These are phyloP conservation scores for Aelia acuminata DNA, from an alignment of 2,888 invertebrate species.

Conservation along the genomic window DNA sequence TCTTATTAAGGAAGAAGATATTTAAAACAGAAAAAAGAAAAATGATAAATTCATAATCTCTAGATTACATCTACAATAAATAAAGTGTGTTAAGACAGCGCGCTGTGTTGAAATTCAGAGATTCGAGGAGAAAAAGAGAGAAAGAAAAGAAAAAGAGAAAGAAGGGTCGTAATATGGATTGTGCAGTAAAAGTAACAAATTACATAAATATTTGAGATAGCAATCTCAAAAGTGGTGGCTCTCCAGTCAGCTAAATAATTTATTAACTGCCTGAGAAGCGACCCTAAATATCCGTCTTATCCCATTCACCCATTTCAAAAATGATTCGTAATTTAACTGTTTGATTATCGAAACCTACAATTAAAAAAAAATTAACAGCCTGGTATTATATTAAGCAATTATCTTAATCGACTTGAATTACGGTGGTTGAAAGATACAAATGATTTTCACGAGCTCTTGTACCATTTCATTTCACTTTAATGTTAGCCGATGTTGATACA, in stretches of 20 bases:
- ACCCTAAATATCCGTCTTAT: not conserved
- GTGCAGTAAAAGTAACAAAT: not conserved
- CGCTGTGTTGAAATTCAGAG: not conserved
- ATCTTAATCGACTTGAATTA: no score
- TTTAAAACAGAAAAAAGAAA: no score
- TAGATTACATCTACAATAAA: no score
- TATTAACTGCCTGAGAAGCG: not conserved
- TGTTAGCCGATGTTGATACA: no score
- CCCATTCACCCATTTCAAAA: not conserved
- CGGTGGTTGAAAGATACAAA: no score
- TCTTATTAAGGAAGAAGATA: no score
- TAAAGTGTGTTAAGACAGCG: no score
- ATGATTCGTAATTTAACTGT: not conserved
- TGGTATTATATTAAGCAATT: no score
- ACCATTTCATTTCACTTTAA: no score
- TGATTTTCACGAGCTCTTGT: no score
- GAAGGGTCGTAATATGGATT: not conserved
- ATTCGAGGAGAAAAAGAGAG: not conserved
- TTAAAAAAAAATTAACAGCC: not conserved
- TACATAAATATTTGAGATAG: not conserved
- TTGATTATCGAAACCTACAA: not conserved
- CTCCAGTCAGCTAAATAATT: not conserved
- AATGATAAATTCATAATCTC: no score
- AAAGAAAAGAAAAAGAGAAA: not conserved
- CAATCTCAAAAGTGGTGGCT: slow-evolving; percentile 31